Base-by-base conservation (phyloP, 2,113 vertebrate species). In the Synodontis membranacea region DNA sequence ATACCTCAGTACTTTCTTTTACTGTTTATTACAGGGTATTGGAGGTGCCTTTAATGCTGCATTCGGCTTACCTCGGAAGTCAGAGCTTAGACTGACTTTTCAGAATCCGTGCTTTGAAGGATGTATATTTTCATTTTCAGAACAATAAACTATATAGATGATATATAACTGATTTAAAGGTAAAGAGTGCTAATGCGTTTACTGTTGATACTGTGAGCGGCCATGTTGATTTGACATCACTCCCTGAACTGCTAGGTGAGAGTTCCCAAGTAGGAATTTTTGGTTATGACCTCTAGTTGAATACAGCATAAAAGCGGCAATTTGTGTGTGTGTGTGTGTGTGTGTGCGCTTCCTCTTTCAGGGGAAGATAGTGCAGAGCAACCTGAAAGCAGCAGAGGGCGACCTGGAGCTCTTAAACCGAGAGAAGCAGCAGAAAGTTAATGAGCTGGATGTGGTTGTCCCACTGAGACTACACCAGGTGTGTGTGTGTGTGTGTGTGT, bases 391-490 rank as follows among this genome's bases (percentile, higher is more conserved):
- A 0, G 94, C 93, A 1, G 94, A 96, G 84, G 92, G 80, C 0
- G 95, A 96, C 17, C 88, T 99, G 86, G 97, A 98, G 89, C 91
- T 95, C 25, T 95, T 97, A 83, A 95, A 97, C 83, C 93, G 95
- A 86, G 97, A 98, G 93, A 98, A 97, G 83, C 97, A 97, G 92
- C 96, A 96, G 92, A 96, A 90, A 80, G 88, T 98, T 28, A 98
- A 99, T 23, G 95, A 97, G 15, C 91, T 99, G 5, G 91, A 96
- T 52, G 96, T 98, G 58, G 96, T 94, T 66, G 94, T 99, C 39
- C 96, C 97, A 23, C 92, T 99, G 76, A 95, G 95, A 88, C 93
- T 97, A n/a, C 96, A 97, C 83, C 98, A 99, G 97, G 98, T 99
- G 80, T 86, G 89, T 84, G 14, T 72, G n/a, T 78, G 72, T 39